These are phyloP conservation scores for Vulpes lagopus DNA, from an alignment of 2,113 vertebrate species.

Conservation along the genomic window DNA sequence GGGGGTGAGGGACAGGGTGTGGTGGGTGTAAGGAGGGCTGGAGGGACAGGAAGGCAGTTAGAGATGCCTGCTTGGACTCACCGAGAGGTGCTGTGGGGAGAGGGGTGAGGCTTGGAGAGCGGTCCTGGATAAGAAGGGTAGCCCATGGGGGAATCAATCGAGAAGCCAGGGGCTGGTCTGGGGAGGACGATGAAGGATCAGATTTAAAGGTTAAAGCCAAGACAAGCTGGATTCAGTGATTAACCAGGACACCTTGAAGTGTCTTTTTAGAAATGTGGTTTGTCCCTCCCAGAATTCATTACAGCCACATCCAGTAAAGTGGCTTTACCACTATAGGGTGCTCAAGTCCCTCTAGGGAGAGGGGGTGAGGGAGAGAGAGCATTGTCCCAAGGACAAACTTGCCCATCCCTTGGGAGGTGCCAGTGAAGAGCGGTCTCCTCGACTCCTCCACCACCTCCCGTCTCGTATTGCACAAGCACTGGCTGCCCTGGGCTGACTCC, in stretches of 20 bases:
- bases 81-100: not conserved
- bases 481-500: not conserved
- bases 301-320: not conserved
- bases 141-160: not conserved
- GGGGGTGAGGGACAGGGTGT: not conserved
- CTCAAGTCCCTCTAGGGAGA: not conserved
- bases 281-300: not conserved
- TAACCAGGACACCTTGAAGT: not conserved
- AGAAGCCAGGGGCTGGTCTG: not conserved
- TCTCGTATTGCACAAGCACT: not conserved
- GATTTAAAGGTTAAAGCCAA: not conserved
- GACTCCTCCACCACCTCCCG: not conserved
- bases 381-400: not conserved
- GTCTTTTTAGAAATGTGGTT: not conserved
- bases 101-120: not conserved
- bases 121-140: not conserved
- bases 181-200: not conserved
- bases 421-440: not conserved
- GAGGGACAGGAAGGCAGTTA: not conserved
- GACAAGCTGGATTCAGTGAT: not conserved
- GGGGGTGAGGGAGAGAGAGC: not conserved
- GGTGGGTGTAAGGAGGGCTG: not conserved
- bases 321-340: rapidly evolving
- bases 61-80: not conserved
- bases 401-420: not conserved